Evolutionary conservation across 1,140 invertebrate genomes (phyloP), one percentile per base, ranked within the genome.

Genomic region (Drosophila oshimai): DNA sequence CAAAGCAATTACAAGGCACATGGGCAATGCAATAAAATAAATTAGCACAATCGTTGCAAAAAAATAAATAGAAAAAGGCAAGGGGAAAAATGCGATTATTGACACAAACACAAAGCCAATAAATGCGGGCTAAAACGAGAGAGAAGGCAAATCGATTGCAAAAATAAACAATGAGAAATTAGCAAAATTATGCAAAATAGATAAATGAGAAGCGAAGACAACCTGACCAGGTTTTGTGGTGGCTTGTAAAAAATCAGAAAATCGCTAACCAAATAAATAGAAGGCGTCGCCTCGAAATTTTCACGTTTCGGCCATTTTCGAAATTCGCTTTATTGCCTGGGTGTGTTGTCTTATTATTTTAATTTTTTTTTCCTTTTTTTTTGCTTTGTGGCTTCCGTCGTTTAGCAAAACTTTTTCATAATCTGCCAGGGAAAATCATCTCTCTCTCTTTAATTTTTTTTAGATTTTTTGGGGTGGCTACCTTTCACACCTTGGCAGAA

Each of bases 151-250:
- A 79, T 79, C 80, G 72, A 79, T 86, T 79, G 72, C 55, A 55
- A 58, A 86, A 86, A 86, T 86, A 86, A 86, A 86, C 80, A 86
- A 45, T 50, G 49, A 37, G n/a, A 86, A 86, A 86, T 86, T 86
- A 86, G 80, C 80, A 61, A 86, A 86, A 80, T 86, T 86, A 86
- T 86, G 80, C 81, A 80, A 87, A 86, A 76, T 84, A 69, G 55
- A 44, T 36, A 13, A 28, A 74, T 51, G 20, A n/a, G 34, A 7
- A n/a, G 42, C 24, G 28, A 24, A 37, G 44, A 49, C 50, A 53
- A 53, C 36, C 47, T 46, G 64, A 39, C 57, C 73, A 70, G 54
- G 61, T 69, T n/a, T n/a, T 74, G 45, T 70, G 54, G 62, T 49
- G 73, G 79, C 64, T 73, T 86, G 80, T 80, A 86, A 86, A 86